A percentile compares a stretch with the other conserved stretches of the same genome.
Conservation (phyloP, 2,797 vertebrate genomes). For the Sebastes baramenuke region DNA sequence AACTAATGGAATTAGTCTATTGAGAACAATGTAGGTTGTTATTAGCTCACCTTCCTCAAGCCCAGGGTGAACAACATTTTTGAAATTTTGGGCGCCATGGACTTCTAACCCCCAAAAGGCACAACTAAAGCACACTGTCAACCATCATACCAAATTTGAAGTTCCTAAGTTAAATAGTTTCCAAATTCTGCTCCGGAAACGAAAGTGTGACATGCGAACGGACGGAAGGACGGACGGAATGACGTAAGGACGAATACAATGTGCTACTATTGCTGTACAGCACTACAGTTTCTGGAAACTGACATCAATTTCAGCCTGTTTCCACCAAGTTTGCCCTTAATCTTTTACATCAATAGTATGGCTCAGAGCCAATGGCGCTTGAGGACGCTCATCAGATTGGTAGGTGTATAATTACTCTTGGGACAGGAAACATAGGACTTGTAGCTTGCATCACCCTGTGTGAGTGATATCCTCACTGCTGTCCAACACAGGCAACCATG, state of each 20-base stretch:
- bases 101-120: too few species aligned
- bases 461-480: conserved; percentile 52
- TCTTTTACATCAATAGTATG: conserved; percentile 5
- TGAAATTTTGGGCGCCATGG: too few species aligned
- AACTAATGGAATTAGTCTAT: too few species aligned
- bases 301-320: conserved; percentile 11
- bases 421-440: conserved; percentile 38
- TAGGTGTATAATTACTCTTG: conserved; percentile 31
- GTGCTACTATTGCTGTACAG: background rate
- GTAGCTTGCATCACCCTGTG: conserved; percentile 53
- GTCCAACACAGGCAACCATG: conserved; percentile 55
- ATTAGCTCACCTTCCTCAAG: too few species aligned
- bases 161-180: too few species aligned
- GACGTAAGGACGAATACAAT: background rate
- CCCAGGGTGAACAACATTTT: too few species aligned
- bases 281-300: background rate
- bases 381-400: conserved; percentile 15
- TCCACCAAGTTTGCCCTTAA: conserved; percentile 1
- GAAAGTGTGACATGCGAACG: too few species aligned
- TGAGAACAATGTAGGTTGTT: too few species aligned
- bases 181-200: too few species aligned
- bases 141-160: too few species aligned
- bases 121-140: too few species aligned
- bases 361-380: conserved; percentile 32
- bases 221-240: too few species aligned